A percentile compares a stretch with the other conserved stretches of the same genome.
Evolutionary conservation across 2,797 vertebrate species (phyloP).

Genomic region (Centropyge bicolor): DNA sequence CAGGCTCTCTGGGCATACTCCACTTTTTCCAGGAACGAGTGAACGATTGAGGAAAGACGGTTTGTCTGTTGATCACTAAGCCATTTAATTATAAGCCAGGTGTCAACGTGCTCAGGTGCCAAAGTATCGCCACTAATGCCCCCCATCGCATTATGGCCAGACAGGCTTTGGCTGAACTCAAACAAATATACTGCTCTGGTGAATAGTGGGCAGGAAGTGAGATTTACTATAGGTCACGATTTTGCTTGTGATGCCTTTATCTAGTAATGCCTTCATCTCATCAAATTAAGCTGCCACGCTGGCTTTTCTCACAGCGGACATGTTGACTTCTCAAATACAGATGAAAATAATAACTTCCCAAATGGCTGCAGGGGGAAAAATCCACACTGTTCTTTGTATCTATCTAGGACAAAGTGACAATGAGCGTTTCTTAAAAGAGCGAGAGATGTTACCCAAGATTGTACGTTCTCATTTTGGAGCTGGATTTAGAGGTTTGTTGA

Average conservation of each 20-base stretch:
- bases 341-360: not conserved
- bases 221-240: not conserved
- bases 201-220: not conserved
- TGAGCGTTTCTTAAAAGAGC: not conserved
- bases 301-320: not conserved
- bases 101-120: conserved; percentile 22
- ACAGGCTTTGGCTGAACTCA: conserved; percentile 1
- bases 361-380: not conserved
- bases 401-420: not conserved
- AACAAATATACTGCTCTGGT: not conserved
- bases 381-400: not conserved
- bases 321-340: not conserved
- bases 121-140: conserved; percentile 1
- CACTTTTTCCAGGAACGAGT: conserved; percentile 24
- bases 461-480: conserved; percentile 83
- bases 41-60: conserved; percentile 18
- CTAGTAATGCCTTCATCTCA: not conserved
- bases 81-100: conserved; percentile 36
- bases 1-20: not conserved
- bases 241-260: not conserved
- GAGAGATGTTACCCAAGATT: conserved; percentile 13
- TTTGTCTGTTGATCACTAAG: conserved; percentile 53
- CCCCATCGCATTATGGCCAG: conserved; percentile 5
- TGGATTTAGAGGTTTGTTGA: conserved; percentile 89
- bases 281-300: not conserved